These are phyloP conservation scores for Cyanoliseus patagonus DNA, from an alignment of 2,113 vertebrate species.

Conservation along the genomic window DNA sequence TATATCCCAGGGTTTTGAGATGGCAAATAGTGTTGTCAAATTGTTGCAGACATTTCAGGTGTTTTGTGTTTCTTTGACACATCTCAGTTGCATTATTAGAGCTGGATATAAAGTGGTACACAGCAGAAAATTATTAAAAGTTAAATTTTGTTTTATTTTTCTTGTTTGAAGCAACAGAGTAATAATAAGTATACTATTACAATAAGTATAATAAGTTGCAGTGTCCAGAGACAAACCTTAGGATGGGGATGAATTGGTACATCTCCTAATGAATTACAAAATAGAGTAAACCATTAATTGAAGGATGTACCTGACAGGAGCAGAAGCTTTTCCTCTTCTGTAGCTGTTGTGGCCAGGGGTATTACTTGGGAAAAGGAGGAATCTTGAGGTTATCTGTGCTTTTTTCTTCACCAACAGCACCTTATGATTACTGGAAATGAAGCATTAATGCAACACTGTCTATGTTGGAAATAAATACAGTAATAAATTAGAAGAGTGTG, in stretches of 20 bases:
- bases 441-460: neutral
- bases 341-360: neutral
- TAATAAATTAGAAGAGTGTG: neutral
- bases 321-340: neutral
- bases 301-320: neutral
- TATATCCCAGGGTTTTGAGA: neutral
- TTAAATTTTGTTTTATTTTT: neutral
- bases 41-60: neutral
- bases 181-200: neutral
- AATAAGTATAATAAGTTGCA: neutral
- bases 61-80: neutral
- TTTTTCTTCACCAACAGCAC: neutral
- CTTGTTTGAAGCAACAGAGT: neutral
- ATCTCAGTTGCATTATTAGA: neutral
- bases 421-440: neutral
- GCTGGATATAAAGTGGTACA: neutral
- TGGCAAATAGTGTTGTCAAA: neutral
- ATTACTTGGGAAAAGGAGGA: neutral
- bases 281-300: rapidly evolving
- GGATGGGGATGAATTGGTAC: neutral
- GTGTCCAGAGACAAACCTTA: neutral
- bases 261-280: neutral
- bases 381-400: neutral
- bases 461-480: neutral
- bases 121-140: neutral